Evolutionary conservation across 2,888 invertebrate species (phyloP), one percentile per base, ranked within the genome.

Genomic region (Alcis repandata): DNA sequence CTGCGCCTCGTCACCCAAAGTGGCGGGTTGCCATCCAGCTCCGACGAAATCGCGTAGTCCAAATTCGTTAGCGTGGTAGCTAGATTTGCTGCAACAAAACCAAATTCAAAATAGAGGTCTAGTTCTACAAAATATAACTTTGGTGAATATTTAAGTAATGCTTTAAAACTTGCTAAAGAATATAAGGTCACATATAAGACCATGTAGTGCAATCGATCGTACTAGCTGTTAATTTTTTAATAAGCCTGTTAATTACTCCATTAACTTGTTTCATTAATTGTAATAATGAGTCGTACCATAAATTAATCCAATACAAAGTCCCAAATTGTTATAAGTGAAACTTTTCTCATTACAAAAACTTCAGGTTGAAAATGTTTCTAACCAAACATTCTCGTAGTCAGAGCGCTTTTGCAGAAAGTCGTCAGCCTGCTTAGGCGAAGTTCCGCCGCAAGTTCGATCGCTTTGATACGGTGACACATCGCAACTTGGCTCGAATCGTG

Each of bases 21-120:
- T 0, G 97, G 97, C 0, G 97, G 97, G 90, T 97, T 97, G 17
- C 97, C 98, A 65, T 96, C 96, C 79, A 97, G 93, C 85, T 97
- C 97, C 22, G 98, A 96, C 17, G 95, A 94, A 81, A 98, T 94
- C 6, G 95, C 94, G 61, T 94, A 95, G 73, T 96, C 96, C 82
- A 97, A 91, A 78, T 96, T 95, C 62, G 95, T 94, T 53, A 95
- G 91, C 36, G 95, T 96, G 76, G 95, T 95, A 0, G 97, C 96
- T 75, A 96, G 93, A 80, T 97, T 97, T 52, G 96, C 98, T 98
- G 94, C 1, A 94, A 94, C 64, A 58, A 75, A 45, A 27, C n/a
- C n/a, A n/a, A n/a, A 36, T 36, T 36, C 8, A 1, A 36, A 36
- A 36, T 36, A 10, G 1, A 36, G 36, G 8, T 36, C 8, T 36